phyloP scores from a whole-genome alignment of 2,113 vertebrate genomes.

The Mus musculus region DNA sequence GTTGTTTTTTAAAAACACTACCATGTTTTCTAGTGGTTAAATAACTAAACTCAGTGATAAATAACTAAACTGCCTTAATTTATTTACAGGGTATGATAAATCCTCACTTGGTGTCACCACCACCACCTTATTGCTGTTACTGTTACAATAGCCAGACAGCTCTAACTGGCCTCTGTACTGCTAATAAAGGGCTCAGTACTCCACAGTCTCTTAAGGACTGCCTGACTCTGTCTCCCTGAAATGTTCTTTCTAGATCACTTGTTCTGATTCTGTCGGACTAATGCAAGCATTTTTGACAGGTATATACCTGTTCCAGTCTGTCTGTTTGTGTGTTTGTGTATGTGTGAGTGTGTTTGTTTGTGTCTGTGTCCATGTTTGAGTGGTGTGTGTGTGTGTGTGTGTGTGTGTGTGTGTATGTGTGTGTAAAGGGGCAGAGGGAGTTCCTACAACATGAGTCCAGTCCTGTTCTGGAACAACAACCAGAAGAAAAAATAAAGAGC shows the following conservation, averaged over 20 bases:
- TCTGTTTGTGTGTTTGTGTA: not conserved
- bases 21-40: not conserved
- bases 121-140: not conserved
- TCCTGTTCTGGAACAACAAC: slow-evolving; percentile 38
- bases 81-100: not conserved
- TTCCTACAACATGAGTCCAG: slow-evolving; percentile 11
- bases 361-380: not conserved
- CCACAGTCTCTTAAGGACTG: not conserved
- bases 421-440: not conserved
- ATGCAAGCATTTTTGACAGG: not conserved
- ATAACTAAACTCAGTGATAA: not conserved
- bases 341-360: not conserved
- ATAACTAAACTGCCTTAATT: not conserved
- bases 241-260: not conserved
- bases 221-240: not conserved
- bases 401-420: not conserved
- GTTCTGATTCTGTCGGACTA: not conserved
- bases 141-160: not conserved
- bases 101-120: not conserved
- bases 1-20: not conserved
- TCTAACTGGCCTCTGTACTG: not conserved
- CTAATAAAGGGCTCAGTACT: not conserved
- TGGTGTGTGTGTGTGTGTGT: not conserved
- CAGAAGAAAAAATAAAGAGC: slow-evolving; percentile 16
- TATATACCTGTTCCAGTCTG: not conserved